These are phyloP conservation scores for Hirtodrosophila cameraria DNA, from an alignment of 2,888 invertebrate genomes.

Conservation along the genomic window DNA sequence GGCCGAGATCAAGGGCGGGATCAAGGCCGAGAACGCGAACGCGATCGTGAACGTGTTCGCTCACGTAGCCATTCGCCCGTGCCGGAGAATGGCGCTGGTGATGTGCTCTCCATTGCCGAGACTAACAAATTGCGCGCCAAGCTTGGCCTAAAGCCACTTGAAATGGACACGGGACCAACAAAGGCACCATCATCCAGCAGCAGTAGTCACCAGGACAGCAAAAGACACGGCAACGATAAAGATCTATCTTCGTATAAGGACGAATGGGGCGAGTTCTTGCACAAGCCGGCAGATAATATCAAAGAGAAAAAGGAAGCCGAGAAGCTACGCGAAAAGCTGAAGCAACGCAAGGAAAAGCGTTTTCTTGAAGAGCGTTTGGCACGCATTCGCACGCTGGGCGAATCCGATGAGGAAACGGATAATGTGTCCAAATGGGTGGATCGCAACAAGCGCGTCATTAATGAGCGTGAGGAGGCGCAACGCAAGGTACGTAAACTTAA, in stretches of 20 bases:
- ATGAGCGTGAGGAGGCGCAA: conserved; percentile 93
- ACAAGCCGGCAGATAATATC: conserved; percentile 92
- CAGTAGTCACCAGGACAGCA: conserved; percentile 46
- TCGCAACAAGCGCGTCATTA: conserved; percentile 90
- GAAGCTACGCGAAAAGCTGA: conserved; percentile 92
- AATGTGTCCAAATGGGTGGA: conserved; percentile 92
- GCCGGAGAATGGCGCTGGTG: conserved; percentile 84
- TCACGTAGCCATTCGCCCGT: conserved; percentile 76
- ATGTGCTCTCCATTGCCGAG: conserved; percentile 91
- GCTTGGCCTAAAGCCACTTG: conserved; percentile 96
- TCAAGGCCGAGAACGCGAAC: conserved; percentile 8
- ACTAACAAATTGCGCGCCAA: conserved; percentile 96
- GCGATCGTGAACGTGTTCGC: conserved; percentile 30
- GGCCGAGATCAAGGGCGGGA: conserved; percentile 25
- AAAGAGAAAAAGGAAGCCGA: conserved; percentile 90
- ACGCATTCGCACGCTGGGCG: conserved; percentile 91
- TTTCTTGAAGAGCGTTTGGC: conserved; percentile 88
- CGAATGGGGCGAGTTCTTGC: conserved; percentile 91
- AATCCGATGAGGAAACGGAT: conserved; percentile 90
- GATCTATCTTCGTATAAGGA: conserved; percentile 81
- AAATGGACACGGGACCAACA: conserved; percentile 85
- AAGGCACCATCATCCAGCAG: conserved; percentile 73
- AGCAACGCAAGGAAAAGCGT: conserved; percentile 90
- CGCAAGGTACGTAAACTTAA: conserved; percentile 85
- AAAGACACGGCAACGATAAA: conserved; percentile 60